Conservation (phyloP, 2,113 vertebrate species). For the Vicugna pacos region DNA sequence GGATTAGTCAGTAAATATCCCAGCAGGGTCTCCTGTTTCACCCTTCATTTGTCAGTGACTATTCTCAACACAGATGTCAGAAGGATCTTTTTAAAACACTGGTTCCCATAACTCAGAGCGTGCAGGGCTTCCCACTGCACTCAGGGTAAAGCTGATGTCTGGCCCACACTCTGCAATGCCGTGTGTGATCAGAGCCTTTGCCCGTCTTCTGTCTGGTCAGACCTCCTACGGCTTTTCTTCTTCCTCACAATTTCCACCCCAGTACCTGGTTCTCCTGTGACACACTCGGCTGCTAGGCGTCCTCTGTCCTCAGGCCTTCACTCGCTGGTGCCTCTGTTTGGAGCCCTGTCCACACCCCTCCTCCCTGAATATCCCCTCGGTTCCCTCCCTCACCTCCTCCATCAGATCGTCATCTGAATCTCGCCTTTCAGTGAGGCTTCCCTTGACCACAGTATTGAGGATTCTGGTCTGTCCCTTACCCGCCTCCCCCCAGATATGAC, state of each 20-base stretch:
- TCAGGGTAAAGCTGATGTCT: not conserved
- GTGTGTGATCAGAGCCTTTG: not conserved
- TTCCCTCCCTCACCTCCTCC: not conserved
- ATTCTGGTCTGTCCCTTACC: not conserved
- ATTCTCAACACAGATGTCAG: not conserved
- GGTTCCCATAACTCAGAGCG: not conserved
- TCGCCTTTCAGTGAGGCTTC: not conserved
- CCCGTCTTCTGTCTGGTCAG: not conserved
- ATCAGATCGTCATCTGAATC: not conserved
- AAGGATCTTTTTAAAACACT: not conserved
- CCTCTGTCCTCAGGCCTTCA: not conserved
- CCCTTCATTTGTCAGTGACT: not conserved
- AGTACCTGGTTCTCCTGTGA: not conserved
- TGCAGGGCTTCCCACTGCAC: not conserved
- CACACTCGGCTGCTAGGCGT: not conserved
- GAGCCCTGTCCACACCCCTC: not conserved
- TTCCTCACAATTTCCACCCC: not conserved
- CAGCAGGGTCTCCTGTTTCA: not conserved
- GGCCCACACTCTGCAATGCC: not conserved
- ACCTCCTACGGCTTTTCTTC: rapidly evolving
- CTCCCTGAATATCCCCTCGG: rapidly evolving
- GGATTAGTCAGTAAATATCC: not conserved
- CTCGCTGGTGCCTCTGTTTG: not conserved
- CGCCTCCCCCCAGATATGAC: not conserved
- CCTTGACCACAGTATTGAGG: not conserved